Percentiles rank a stretch among this genome's conserved stretches.
Evolutionary conservation across 2,888 invertebrate genomes (phyloP).

Genomic region (Octodonta nipae): DNA sequence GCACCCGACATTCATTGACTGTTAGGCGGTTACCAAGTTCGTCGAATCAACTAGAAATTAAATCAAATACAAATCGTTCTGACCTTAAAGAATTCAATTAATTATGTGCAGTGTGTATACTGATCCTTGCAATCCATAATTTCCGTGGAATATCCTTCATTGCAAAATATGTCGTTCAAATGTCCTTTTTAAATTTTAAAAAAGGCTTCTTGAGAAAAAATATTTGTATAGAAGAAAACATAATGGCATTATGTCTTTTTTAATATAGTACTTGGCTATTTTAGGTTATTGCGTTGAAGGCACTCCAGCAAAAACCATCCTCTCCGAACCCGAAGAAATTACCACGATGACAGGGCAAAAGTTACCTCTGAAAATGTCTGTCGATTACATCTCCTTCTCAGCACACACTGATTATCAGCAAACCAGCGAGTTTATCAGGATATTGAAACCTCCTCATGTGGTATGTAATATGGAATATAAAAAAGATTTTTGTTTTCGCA

Average conservation of each 20-base stretch:
- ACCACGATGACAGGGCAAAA: conserved; percentile 91
- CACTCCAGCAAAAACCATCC: conserved; percentile 79
- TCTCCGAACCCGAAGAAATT: conserved; percentile 96
- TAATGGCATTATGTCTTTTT: not conserved
- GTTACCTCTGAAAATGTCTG: conserved; percentile 89
- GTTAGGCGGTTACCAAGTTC: too few relatives aligned
- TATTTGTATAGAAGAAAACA: conserved; percentile 1
- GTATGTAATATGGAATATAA: too few relatives aligned
- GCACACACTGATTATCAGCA: conserved; percentile 98
- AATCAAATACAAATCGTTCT: too few relatives aligned
- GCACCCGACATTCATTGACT: too few relatives aligned
- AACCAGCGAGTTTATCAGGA: conserved; percentile 91
- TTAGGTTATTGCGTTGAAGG: conserved; percentile 78
- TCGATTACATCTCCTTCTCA: conserved; percentile 98
- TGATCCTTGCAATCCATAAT: too few relatives aligned
- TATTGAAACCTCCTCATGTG: conserved; percentile 89
- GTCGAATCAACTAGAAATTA: too few relatives aligned
- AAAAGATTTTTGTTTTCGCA: too few relatives aligned
- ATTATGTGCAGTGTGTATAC: too few relatives aligned
- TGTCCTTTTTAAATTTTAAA: conserved; percentile 1
- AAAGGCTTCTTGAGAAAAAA: too few relatives aligned
- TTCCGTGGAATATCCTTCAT: too few relatives aligned
- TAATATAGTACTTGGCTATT: conserved; percentile 13
- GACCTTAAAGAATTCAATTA: too few relatives aligned
- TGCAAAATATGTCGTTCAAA: too few relatives aligned